Conservation (phyloP, 2,797 vertebrate genomes). For the Luscinia megarhynchos region DNA sequence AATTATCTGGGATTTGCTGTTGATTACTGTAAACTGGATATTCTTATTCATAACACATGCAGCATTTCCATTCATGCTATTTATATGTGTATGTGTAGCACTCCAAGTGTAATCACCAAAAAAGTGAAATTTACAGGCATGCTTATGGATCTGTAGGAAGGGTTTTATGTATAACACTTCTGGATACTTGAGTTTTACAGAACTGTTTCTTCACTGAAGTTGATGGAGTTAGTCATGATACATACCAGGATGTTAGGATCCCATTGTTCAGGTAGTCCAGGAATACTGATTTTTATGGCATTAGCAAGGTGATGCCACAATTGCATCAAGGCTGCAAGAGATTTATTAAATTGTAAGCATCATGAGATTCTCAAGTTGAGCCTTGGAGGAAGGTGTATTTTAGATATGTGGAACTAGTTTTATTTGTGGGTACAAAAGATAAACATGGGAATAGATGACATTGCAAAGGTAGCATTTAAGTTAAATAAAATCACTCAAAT, state of each 20-base stretch:
- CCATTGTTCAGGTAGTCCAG: neutral
- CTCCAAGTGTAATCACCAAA: neutral
- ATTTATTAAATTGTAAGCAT: neutral
- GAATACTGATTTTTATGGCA: neutral
- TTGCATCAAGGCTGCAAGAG: conserved; percentile 6
- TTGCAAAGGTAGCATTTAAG: neutral
- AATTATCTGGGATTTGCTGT: neutral
- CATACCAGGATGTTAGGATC: neutral
- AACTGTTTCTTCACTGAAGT: neutral
- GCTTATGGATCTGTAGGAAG: neutral
- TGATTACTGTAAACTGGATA: neutral
- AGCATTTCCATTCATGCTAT: neutral
- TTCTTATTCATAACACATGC: neutral
- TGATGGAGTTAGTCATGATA: neutral
- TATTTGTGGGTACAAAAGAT: conserved; percentile 18
- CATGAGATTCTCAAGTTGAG: neutral
- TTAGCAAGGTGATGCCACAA: neutral
- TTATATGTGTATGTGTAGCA: neutral
- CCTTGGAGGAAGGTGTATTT: conserved; percentile 7
- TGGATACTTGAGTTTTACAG: neutral
- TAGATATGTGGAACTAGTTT: neutral
- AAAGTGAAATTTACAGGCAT: neutral
- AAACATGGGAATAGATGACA: neutral
- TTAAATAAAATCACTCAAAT: conserved; percentile 40
- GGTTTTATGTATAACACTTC: neutral